These are phyloP conservation scores for Clitarchus hookeri DNA, from an alignment of 2,888 invertebrate species.

Conservation along the genomic window DNA sequence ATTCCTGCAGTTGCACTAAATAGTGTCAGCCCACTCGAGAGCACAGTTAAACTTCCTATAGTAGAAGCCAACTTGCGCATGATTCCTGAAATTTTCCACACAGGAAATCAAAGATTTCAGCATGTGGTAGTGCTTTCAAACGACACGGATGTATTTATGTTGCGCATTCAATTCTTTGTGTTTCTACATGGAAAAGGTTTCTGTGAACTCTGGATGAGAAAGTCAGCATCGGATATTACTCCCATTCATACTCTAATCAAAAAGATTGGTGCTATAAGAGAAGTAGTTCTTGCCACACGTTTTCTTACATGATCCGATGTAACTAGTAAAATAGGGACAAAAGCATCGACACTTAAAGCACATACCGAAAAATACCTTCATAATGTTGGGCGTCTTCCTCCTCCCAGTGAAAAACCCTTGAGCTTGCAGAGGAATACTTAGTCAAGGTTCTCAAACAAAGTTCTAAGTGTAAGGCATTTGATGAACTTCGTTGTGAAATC, in stretches of 20 bases:
- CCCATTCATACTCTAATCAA: not conserved
- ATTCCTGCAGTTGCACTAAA: not conserved
- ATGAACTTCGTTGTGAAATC: not conserved
- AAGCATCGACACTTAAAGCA: not conserved
- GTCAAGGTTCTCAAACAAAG: no score
- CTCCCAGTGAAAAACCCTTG: not conserved
- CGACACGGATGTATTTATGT: not conserved
- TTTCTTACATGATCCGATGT: not conserved
- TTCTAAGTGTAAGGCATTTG: not conserved
- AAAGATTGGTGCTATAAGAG: not conserved
- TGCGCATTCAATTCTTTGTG: not conserved
- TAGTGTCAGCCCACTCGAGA: no score
- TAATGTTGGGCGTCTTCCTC: not conserved
- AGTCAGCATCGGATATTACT: not conserved
- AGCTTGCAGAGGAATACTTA: not conserved
- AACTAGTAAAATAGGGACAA: slow-evolving; percentile 16
- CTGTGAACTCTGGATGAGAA: not conserved
- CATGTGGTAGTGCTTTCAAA: not conserved
- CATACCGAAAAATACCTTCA: not conserved
- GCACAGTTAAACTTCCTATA: no score
- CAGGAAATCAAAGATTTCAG: not conserved
- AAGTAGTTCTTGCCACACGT: not conserved
- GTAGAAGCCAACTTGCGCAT: not conserved
- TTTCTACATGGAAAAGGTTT: not conserved
- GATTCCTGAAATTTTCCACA: not conserved